Evolutionary conservation across 2,797 vertebrate genomes (phyloP).

Genomic region (Enteromius fasciolatus): DNA sequence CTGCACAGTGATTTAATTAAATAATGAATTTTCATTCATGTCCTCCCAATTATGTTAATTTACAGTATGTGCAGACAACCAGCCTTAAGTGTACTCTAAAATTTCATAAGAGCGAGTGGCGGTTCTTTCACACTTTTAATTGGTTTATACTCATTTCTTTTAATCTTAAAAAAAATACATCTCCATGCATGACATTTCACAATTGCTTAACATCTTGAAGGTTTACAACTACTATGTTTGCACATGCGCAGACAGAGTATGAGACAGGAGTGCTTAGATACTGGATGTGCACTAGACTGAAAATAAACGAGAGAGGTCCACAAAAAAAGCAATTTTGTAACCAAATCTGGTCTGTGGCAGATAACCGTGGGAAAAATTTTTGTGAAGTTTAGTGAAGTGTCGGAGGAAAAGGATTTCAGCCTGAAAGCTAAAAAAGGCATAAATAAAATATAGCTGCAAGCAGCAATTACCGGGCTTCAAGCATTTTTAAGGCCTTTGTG

Average conservation of each 20-base stretch:
- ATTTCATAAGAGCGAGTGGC: not conserved
- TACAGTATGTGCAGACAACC: no score
- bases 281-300: not conserved
- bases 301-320: not conserved
- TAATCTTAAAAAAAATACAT: not conserved
- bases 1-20: not conserved
- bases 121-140: slow-evolving; percentile 1
- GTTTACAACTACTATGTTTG: not conserved
- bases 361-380: not conserved
- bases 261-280: not conserved
- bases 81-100: not conserved
- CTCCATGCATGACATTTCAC: not conserved
- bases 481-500: no score
- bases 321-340: not conserved
- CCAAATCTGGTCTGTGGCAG: not conserved
- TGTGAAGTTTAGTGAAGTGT: slow-evolving; percentile 39
- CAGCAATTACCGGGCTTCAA: no score
- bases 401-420: slow-evolving; percentile 38
- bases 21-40: not conserved
- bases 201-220: not conserved
- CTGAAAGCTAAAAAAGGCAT: slow-evolving; percentile 50
- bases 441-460: slow-evolving; percentile 37
- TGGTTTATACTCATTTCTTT: not conserved
- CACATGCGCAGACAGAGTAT: not conserved
- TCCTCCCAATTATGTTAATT: not conserved